Evolutionary conservation across 2,113 vertebrate species (phyloP), one percentile per base, ranked within the genome.

Genomic region (Mesitornis unicolor): DNA sequence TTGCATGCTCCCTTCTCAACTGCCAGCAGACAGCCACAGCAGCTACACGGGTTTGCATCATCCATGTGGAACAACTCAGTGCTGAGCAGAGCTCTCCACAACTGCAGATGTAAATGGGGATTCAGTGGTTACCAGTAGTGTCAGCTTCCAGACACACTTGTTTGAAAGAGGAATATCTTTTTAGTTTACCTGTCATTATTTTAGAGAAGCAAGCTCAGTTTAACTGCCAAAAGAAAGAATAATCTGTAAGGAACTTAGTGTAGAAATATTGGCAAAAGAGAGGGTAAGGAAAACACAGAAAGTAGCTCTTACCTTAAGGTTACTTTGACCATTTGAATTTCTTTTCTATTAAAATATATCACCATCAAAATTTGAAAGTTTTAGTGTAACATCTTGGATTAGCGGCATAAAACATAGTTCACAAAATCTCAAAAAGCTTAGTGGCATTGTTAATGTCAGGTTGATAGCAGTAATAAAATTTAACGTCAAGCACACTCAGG

Each of bases 381-480:
- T 54, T 48, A 77, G 19, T 65, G 40, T 73, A 77, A 53, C 38
- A 28, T 81, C 53, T 86, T 94, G 42, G 71, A 63, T 90, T 90
- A 86, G 36, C 13, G 20, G 31, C 61, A 71, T 38, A 78, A 61
- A 87, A 26, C 50, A 59, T 21, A 63, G 71, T 42, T 65, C 19
- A 4, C 65, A 90, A 70, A 77, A 84, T 70, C 76, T 90, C 47
- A 25, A 56, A 87, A 87, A 93, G 40, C 43, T 74, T 60, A 5
- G 2, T 73, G 70, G 21, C 63, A 85, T 45, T 50, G n/a, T 70
- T 94, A 71, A 69, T 65, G 64, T 84, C 78, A 82, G 36, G 50
- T 76, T 94, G 81, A 73, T 79, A 83, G 89, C 67, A 80, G 78
- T 35, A 90, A 81, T 93, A 83, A 95, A 94, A 71, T 87, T 57